Evolutionary conservation across 2,113 vertebrate species (phyloP).

Genomic region (Microcebus griseorufus): DNA sequence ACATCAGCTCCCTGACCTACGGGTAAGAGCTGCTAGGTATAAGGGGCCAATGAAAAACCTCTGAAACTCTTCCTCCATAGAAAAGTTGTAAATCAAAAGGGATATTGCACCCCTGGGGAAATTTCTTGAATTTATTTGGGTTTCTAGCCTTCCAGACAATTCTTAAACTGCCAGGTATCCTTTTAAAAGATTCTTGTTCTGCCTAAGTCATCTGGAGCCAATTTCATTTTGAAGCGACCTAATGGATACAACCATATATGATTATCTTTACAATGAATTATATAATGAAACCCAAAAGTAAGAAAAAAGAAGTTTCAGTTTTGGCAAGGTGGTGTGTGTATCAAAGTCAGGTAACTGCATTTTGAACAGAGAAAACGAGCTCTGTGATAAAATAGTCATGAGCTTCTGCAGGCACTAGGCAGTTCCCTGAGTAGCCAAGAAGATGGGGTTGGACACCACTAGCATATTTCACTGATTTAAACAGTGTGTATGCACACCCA

Average conservation of each 20-base stretch:
- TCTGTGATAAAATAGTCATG: neutral
- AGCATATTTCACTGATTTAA: constrained; percentile 15
- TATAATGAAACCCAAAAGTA: neutral
- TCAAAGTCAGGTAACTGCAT: neutral
- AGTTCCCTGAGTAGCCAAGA: neutral
- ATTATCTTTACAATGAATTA: neutral
- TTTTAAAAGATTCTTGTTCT: neutral
- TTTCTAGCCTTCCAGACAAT: neutral
- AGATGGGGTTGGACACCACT: neutral
- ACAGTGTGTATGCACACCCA: neutral
- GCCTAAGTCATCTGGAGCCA: neutral
- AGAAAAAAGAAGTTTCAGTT: neutral
- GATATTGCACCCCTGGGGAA: neutral
- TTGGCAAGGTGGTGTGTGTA: neutral
- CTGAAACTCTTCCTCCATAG: neutral
- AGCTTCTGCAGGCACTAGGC: neutral
- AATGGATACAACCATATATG: neutral
- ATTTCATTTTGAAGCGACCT: neutral
- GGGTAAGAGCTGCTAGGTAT: neutral
- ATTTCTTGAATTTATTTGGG: neutral
- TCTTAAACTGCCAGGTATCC: neutral
- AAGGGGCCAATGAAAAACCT: neutral
- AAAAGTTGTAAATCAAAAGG: neutral
- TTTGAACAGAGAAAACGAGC: neutral
- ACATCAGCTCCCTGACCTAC: neutral